Base-by-base conservation (phyloP, 92 coral and sea anemone genomes). In the Heteractis magnifica region DNA sequence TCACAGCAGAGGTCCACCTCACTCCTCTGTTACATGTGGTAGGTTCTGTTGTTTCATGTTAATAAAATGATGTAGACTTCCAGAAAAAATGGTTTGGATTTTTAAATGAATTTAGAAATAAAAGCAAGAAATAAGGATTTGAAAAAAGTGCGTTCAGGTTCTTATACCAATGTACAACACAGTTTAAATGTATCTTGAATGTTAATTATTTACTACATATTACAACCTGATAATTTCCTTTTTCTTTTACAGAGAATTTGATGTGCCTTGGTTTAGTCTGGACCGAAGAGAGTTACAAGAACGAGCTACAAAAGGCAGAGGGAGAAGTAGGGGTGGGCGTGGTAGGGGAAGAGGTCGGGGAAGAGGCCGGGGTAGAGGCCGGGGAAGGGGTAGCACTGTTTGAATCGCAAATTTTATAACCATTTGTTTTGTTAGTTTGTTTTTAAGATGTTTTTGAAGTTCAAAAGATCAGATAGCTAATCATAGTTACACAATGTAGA, bases 181-280 rank as follows among this genome's bases (percentile, higher is more conserved):
- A 34, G 44, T 34, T 34, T 34, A 34, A 34, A 34, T 2, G 0
- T 1, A 34, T 34, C 44, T 2, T 34, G 3, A 34, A 1, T 26
- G 26, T 34, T 51, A 3, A 48, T 74, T 60, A 9, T 12, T 5
- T 13, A 23, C 10, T 19, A 4, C 34, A 6, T 53, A 7, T 34
- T 59, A 48, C 23, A n/a, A 0, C 18, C 84, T 80, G 8, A 64
- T 80, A 1, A 21, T 41, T 49, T 3, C 49, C 48, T 7, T 23
- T 75, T 44, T 48, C 5, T 26, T 76, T 81, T 85, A 50, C 88
- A 95, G 99, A 84, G 99, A 96, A 79, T 96, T 96, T 79, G 99
- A 96, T 58, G 88, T 96, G 68, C 99, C 99, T 7, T 96, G 99
- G 99, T 96, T 96, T 80, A 96, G 95, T 86, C 82, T 96, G 49